These are phyloP conservation scores for Rhadinocentrus ornatus DNA, from an alignment of 2,797 vertebrate species.

Conservation along the genomic window DNA sequence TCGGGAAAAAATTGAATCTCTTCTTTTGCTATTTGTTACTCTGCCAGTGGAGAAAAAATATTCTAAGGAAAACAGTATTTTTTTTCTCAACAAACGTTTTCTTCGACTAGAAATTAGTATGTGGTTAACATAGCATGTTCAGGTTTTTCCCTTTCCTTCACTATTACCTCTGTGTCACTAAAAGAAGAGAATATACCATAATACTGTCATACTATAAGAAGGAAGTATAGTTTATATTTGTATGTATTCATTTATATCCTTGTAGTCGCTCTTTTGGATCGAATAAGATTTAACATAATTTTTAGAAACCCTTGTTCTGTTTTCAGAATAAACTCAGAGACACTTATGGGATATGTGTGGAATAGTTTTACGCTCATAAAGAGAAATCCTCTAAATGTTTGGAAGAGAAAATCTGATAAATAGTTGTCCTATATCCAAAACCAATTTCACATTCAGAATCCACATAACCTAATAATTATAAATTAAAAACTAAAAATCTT, in stretches of 20 bases:
- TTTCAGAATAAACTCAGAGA: not conserved
- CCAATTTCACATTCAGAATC: too few species aligned
- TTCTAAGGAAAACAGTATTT: not conserved
- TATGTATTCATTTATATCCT: not conserved
- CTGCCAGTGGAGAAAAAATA: conserved; percentile 23
- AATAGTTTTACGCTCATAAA: not conserved
- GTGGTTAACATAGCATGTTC: not conserved
- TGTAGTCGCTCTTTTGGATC: not conserved
- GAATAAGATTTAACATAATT: not conserved
- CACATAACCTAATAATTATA: not conserved
- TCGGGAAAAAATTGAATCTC: conserved; percentile 55
- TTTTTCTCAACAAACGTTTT: not conserved
- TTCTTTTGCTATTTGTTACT: conserved; percentile 45
- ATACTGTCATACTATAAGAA: not conserved
- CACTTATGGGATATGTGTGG: not conserved
- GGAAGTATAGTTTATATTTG: not conserved
- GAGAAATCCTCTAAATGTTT: not conserved
- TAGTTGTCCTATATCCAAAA: too few species aligned
- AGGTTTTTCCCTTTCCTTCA: not conserved
- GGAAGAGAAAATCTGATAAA: too few species aligned
- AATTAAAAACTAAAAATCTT: not conserved
- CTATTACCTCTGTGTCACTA: not conserved
- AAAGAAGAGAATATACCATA: not conserved
- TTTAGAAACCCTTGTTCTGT: not conserved
- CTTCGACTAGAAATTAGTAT: not conserved